phyloP scores from a whole-genome alignment of 1,140 invertebrate species.

The Araneus ventricosus region DNA sequence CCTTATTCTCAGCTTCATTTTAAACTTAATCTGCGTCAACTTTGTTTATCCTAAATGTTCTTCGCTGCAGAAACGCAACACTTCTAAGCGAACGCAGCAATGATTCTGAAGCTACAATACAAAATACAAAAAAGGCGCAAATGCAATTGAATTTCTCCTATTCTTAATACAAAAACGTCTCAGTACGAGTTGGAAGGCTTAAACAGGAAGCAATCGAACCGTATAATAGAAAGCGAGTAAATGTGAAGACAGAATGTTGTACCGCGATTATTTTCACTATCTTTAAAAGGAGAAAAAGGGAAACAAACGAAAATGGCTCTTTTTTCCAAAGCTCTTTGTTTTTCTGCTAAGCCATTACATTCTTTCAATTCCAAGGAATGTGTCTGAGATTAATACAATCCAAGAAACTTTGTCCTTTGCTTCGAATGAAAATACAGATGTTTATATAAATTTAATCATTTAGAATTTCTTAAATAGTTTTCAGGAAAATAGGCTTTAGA shows the following conservation, averaged over 20 bases:
- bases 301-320: background rate
- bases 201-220: slow-evolving; percentile 29
- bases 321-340: background rate
- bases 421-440: background rate
- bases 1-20: slow-evolving; percentile 47
- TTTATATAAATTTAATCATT: background rate
- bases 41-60: slow-evolving; percentile 41
- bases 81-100: background rate
- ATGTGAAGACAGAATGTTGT: slow-evolving; percentile 38
- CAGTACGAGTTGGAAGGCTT: background rate
- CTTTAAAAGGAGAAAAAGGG: background rate
- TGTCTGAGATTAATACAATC: background rate
- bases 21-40: slow-evolving; percentile 50
- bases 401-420: background rate
- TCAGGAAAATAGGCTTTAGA: too few species aligned
- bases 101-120: background rate
- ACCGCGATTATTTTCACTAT: background rate
- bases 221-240: slow-evolving; percentile 25
- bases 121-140: slow-evolving; percentile 1
- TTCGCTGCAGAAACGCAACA: background rate
- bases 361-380: background rate
- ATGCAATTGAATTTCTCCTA: slow-evolving; percentile 47
- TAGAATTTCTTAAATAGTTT: background rate
- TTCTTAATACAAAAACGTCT: slow-evolving; percentile 31
- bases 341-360: background rate